These are phyloP conservation scores for Ooceraea biroi DNA, from an alignment of 1,140 invertebrate genomes.

Conservation along the genomic window DNA sequence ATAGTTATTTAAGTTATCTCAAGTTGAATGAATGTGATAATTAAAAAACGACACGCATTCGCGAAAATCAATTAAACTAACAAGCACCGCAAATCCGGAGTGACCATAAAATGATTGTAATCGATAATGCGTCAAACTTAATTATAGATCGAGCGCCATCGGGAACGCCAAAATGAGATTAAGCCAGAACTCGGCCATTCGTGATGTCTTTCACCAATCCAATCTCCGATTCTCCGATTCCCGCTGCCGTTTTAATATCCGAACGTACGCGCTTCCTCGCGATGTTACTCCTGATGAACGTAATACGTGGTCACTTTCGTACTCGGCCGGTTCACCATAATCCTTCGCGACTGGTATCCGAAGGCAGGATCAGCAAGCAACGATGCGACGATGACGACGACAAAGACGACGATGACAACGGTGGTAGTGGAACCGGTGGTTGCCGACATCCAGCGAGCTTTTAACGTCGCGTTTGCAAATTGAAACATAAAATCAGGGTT, in stretches of 20 bases:
- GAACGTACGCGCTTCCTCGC: background rate
- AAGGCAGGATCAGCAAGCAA: slow-evolving; percentile 24
- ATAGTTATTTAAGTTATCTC: background rate
- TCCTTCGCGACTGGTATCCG: slow-evolving; percentile 39
- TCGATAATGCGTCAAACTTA: background rate
- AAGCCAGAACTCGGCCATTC: background rate
- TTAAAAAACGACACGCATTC: background rate
- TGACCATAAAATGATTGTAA: background rate
- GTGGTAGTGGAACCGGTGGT: slow-evolving; percentile 47
- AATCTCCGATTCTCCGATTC: background rate
- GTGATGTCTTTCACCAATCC: background rate
- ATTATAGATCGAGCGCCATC: background rate
- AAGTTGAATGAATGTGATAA: background rate
- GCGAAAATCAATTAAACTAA: background rate
- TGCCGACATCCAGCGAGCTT: slow-evolving; percentile 75
- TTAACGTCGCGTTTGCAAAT: slow-evolving; percentile 84
- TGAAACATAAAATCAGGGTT: slow-evolving; percentile 84
- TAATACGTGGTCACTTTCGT: slow-evolving; percentile 11
- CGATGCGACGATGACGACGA: slow-evolving; percentile 31
- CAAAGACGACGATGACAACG: background rate
- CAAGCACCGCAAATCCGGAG: background rate
- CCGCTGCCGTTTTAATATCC: slow-evolving; percentile 31
- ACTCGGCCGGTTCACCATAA: slow-evolving; percentile 8
- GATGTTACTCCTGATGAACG: slow-evolving; percentile 31
- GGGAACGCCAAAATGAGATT: background rate